phyloP scores from a whole-genome alignment of 2,113 vertebrate species.

The Cyanoderma ruficeps region DNA sequence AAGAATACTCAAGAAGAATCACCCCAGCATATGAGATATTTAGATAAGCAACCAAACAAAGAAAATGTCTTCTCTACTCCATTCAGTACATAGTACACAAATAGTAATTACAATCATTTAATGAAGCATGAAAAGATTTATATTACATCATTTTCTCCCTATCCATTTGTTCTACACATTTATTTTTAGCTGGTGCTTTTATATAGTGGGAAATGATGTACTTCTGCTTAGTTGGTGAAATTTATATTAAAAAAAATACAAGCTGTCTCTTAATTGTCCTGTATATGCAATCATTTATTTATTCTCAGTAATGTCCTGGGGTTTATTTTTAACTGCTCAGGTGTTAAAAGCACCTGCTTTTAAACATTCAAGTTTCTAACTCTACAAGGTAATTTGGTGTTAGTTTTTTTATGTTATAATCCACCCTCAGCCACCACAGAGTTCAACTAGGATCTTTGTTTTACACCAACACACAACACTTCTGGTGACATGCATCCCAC shows the following conservation, averaged over 20 bases:
- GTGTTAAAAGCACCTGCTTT: neutral
- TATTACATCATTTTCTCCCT: neutral
- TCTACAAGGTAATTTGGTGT: neutral
- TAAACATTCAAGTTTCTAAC: neutral
- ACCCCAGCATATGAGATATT: neutral
- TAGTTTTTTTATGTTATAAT: neutral
- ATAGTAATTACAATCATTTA: neutral
- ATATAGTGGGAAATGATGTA: neutral
- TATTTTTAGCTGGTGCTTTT: neutral
- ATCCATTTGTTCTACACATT: neutral
- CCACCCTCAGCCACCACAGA: neutral
- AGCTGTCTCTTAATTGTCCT: neutral
- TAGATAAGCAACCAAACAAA: neutral
- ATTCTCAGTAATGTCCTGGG: neutral
- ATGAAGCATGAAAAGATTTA: neutral
- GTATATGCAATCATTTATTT: neutral
- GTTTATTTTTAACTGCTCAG: neutral
- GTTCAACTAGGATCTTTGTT: neutral
- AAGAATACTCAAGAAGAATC: neutral
- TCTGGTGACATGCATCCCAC: fast-evolving
- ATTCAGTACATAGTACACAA: neutral
- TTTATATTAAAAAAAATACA: neutral
- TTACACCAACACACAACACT: neutral
- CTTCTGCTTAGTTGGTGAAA: neutral
- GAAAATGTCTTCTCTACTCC: neutral